These are phyloP conservation scores for Phalacrocorax brasilianus DNA, from an alignment of 2,113 vertebrate genomes.

Conservation along the genomic window DNA sequence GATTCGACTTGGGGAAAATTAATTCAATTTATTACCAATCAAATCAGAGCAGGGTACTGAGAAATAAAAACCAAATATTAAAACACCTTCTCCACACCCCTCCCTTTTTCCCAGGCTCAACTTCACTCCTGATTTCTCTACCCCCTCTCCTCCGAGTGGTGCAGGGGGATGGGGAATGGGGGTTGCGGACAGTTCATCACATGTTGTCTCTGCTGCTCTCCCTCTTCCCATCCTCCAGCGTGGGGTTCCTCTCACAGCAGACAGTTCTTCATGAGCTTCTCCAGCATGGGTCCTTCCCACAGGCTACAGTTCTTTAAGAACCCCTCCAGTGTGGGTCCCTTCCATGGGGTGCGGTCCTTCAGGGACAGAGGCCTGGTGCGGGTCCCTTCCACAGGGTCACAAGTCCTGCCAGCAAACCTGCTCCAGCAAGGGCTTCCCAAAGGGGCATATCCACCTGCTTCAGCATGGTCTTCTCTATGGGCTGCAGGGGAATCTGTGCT, in stretches of 20 bases:
- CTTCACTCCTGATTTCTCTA: background rate
- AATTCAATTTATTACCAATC: background rate
- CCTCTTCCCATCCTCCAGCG: background rate
- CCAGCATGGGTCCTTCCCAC: too few species aligned
- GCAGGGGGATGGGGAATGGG: background rate
- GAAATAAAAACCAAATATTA: background rate
- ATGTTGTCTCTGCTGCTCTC: accelerated
- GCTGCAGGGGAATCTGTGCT: background rate
- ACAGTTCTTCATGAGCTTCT: background rate
- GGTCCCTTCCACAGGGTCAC: too few species aligned
- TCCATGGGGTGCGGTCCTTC: background rate
- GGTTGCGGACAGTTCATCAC: background rate
- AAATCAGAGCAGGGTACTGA: background rate
- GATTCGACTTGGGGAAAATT: background rate
- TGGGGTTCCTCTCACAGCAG: background rate
- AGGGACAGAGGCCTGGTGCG: background rate
- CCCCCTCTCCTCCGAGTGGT: accelerated
- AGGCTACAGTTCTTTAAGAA: background rate
- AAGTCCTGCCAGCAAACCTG: background rate
- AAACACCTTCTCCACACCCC: background rate
- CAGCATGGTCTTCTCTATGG: background rate
- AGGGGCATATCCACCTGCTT: background rate
- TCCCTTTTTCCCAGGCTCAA: background rate
- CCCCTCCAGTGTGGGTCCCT: background rate
- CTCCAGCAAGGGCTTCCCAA: background rate